phyloP scores from a whole-genome alignment of 2,888 invertebrate genomes.

The Elysia crispata region DNA sequence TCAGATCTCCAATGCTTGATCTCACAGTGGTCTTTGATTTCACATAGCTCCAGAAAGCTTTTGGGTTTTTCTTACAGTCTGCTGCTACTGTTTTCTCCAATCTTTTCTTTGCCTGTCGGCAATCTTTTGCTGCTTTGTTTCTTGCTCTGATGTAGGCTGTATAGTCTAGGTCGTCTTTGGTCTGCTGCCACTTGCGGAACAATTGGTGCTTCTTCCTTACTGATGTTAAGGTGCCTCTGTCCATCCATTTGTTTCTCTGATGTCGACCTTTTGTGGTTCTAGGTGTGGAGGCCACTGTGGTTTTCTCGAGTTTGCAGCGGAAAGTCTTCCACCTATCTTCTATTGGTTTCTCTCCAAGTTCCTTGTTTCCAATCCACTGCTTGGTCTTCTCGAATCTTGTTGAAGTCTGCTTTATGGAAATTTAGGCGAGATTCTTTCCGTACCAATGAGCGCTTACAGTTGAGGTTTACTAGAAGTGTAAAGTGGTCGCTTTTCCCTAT shows the following conservation, averaged over 20 bases:
- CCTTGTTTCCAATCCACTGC: conserved; percentile 12
- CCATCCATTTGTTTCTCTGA: conserved; percentile 18
- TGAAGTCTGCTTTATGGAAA: background rate
- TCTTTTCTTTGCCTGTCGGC: conserved; percentile 7
- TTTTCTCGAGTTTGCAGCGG: background rate
- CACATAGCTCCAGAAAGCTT: background rate
- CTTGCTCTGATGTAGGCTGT: conserved; percentile 16
- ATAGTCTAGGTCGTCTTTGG: background rate
- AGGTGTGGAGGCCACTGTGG: conserved; percentile 3
- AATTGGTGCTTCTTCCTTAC: conserved; percentile 1
- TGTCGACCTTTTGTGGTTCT: background rate
- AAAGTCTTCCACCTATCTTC: conserved; percentile 1
- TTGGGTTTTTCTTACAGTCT: conserved; percentile 16
- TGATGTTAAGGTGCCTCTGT: conserved; percentile 17
- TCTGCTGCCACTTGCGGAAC: conserved; percentile 11
- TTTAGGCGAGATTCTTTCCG: background rate
- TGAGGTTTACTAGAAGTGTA: conserved; percentile 13
- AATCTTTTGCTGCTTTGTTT: conserved; percentile 7
- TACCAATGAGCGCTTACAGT: background rate
- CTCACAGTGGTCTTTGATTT: background rate
- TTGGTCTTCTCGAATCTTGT: background rate
- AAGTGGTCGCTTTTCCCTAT: conserved; percentile 29
- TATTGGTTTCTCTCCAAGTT: background rate
- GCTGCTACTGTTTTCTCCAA: conserved; percentile 6
- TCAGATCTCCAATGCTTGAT: conserved; percentile 6